Evolutionary conservation across 2,888 invertebrate genomes (phyloP).

Genomic region (Seira ritae): DNA sequence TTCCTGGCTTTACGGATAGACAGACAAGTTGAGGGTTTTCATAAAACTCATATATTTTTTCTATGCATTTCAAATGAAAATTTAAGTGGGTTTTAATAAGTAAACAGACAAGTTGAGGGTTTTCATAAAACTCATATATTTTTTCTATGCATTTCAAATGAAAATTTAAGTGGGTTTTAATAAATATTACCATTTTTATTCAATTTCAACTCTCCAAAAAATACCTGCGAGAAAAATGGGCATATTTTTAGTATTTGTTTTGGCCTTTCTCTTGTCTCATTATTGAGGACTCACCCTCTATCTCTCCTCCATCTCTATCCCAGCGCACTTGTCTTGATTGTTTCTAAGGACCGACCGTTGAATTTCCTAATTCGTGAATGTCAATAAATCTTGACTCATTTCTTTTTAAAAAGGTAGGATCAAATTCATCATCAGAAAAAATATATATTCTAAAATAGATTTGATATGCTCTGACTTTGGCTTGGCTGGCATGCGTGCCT

Average conservation of each 20-base stretch:
- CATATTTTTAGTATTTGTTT: not conserved
- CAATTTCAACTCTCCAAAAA: not conserved
- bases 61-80: not conserved
- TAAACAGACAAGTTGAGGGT: not conserved
- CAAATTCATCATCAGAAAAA: conserved; percentile 6
- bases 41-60: not conserved
- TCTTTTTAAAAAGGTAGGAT: not conserved
- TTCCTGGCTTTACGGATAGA: not conserved
- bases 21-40: not conserved
- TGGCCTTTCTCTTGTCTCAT: conserved; percentile 5
- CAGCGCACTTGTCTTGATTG: not conserved
- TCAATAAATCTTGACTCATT: conserved; percentile 1
- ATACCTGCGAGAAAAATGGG: not conserved
- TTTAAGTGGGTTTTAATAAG: not conserved
- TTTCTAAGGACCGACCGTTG: not conserved
- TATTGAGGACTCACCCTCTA: not conserved
- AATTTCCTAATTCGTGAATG: conserved; percentile 1
- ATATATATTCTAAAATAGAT: not conserved
- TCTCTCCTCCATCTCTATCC: not conserved
- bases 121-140: not conserved
- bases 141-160: not conserved
- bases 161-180: conserved; percentile 2
- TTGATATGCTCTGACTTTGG: not conserved
- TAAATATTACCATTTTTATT: conserved; percentile 5
- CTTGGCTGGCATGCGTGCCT: too few species aligned